phyloP scores from a whole-genome alignment of 2,113 vertebrate species.

The Otus sunia region DNA sequence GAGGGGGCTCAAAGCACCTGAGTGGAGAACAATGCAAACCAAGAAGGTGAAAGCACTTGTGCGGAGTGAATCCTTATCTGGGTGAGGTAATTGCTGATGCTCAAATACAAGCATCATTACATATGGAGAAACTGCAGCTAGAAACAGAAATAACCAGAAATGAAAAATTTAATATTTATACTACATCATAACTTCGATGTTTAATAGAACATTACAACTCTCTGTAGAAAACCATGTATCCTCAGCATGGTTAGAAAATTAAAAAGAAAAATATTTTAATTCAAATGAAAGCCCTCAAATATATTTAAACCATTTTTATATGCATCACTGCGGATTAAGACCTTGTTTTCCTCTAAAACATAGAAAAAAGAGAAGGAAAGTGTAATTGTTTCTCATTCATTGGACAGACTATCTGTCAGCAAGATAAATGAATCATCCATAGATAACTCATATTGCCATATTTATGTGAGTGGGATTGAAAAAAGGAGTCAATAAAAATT shows the following conservation, averaged over 20 bases:
- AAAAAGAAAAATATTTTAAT: not conserved
- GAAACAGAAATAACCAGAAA: not conserved
- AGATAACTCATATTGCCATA: not conserved
- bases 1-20: not conserved
- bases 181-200: not conserved
- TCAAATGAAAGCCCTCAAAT: not conserved
- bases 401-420: not conserved
- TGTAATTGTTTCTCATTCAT: not conserved
- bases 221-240: not conserved
- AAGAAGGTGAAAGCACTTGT: not conserved
- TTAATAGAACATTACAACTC: not conserved
- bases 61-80: not conserved
- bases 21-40: not conserved
- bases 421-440: not conserved
- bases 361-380: not conserved
- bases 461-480: not conserved
- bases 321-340: not conserved
- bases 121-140: not conserved
- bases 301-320: not conserved
- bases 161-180: not conserved
- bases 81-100: not conserved
- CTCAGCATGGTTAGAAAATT: not conserved
- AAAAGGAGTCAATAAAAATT: not conserved
- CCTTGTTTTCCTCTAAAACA: not conserved
- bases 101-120: not conserved